Base-by-base conservation (phyloP, 2,888 invertebrate species). In the Ariolimax columbianus region DNA sequence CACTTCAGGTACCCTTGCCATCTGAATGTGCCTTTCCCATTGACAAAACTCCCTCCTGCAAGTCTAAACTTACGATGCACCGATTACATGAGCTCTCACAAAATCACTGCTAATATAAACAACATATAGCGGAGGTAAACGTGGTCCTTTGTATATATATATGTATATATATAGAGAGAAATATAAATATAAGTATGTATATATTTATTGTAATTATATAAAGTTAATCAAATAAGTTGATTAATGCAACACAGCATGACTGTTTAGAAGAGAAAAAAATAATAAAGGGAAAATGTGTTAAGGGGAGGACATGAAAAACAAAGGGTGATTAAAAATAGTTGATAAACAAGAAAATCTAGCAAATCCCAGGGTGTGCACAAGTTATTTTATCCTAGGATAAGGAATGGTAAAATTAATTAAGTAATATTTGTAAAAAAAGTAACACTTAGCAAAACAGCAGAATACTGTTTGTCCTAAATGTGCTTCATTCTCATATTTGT, bases 71-170 rank as follows among this genome's bases (percentile, higher is more conserved):
- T 73, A 51, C 73, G 43, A 84, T 84, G 84, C 84, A 84, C 84
- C 73, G 79, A 79, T 73, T 80, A 84, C 59, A 84, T 79, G 78
- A 84, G 84, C 78, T 36, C 78, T 79, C 72, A 84, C 72, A 59
- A 79, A 79, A 72, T 70, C 68, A 73, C 63, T 55, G 40, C 47
- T 68, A 51, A 77, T 72, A 72, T 55, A 84, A 84, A 84, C 78
- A 78, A 78, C 77, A 77, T 72, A 83, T 79, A 78, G 84, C 84
- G 72, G 84, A 84, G 84, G 84, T 84, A 84, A 84, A 84, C 55
- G 84, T 84, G 84, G 84, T 84, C 84, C 84, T 84, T 84, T 84
- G 84, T 84, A 72, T 84, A 84, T 84, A 84, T 78, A 83, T 75
- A 47, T 43, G 26, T 75, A 47, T 75, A 75, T 75, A 80, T 80